Conservation (phyloP, 2,888 invertebrate species). For the Seira sanloemensis region DNA sequence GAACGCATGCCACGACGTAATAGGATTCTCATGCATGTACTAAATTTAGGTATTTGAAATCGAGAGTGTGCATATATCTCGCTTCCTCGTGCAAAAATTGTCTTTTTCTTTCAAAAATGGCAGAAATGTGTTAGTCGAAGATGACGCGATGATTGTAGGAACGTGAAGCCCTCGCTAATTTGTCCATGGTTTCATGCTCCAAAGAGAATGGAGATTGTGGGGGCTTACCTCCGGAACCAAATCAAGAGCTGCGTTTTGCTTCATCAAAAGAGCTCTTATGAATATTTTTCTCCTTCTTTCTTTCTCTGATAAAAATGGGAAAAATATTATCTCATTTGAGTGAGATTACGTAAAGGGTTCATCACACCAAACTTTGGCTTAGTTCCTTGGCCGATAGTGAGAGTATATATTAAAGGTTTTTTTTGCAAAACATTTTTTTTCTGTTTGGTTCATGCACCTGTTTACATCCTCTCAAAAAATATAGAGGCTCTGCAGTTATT, state of each 20-base stretch:
- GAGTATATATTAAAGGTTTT: background rate
- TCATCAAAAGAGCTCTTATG: too few species aligned
- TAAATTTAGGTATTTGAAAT: background rate
- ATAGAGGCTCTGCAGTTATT: background rate
- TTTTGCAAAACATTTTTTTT: background rate
- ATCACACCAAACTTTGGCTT: background rate
- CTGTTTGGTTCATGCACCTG: conserved; percentile 16
- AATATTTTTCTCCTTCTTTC: background rate
- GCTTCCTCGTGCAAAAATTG: background rate
- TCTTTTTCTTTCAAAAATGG: background rate
- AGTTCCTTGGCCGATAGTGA: conserved; percentile 13
- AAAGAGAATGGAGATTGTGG: background rate
- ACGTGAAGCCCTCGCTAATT: background rate
- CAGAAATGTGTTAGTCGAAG: background rate
- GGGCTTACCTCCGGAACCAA: background rate
- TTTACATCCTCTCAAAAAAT: background rate
- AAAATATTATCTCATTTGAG: background rate
- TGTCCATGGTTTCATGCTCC: background rate
- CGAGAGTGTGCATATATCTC: background rate
- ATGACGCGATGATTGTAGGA: background rate
- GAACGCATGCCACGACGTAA: background rate
- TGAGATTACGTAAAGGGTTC: background rate
- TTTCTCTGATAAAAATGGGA: background rate
- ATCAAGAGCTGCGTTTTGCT: too few species aligned
- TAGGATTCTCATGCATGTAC: background rate